Evolutionary conservation across 2,888 invertebrate species (phyloP).

Genomic region (Cotesia congregata): DNA sequence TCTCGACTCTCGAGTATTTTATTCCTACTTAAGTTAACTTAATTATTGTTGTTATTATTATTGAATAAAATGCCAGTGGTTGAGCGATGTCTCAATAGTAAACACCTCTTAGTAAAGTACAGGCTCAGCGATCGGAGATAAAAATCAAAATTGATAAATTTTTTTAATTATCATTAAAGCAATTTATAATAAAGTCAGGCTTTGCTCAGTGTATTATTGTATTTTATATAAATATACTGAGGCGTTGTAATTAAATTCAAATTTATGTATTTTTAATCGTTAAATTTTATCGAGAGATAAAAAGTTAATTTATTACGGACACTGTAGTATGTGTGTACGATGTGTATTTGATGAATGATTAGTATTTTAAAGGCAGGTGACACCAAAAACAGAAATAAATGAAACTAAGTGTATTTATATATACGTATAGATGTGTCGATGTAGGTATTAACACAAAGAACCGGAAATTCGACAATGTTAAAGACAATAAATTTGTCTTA

Average conservation of each 20-base stretch:
- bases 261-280: neutral
- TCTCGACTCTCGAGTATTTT: neutral
- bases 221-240: too few species aligned
- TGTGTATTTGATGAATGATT: conserved; percentile 1
- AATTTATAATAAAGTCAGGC: neutral
- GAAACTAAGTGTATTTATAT: neutral
- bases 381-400: neutral
- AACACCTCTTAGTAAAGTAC: neutral
- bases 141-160: neutral
- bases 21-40: too few species aligned
- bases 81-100: conserved; percentile 1
- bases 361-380: neutral
- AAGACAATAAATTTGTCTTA: conserved; percentile 1
- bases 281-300: neutral
- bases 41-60: neutral
- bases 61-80: neutral
- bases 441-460: neutral
- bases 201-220: too few species aligned
- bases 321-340: neutral
- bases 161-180: neutral
- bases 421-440: neutral
- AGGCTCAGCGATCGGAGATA: neutral
- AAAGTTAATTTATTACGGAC: neutral
- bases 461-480: neutral
- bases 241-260: neutral